A percentile compares a stretch with the other conserved stretches of the same genome.
Evolutionary conservation across 2,797 vertebrate species (phyloP).

Genomic region (Pempheris klunzingeri): DNA sequence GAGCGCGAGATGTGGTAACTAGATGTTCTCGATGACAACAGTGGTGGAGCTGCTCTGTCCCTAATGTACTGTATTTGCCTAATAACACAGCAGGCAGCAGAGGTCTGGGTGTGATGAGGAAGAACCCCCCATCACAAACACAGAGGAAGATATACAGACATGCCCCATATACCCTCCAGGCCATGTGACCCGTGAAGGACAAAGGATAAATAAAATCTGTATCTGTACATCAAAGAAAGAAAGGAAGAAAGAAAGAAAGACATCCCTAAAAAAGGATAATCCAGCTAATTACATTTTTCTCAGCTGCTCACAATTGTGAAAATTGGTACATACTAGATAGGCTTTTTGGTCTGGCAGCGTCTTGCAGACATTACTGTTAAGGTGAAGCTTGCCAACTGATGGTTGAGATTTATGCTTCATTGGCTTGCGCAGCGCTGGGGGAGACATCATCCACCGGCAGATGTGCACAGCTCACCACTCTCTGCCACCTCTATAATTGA

Average conservation of each 20-base stretch:
- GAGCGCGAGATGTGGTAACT: conserved; percentile 85
- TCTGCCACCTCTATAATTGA: conserved; percentile 82
- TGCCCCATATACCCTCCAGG: conserved; percentile 53
- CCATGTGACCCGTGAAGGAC: conserved; percentile 69
- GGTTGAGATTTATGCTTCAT: conserved; percentile 69
- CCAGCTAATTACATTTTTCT: conserved; percentile 21
- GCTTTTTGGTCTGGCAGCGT: conserved; percentile 35
- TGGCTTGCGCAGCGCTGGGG: conserved; percentile 64
- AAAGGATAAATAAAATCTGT: conserved; percentile 24
- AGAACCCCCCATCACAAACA: conserved; percentile 50
- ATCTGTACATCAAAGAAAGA: conserved; percentile 18
- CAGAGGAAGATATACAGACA: conserved; percentile 45
- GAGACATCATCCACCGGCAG: conserved; percentile 78
- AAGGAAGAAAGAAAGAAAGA: conserved; percentile 7
- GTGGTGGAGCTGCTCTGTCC: conserved; percentile 72
- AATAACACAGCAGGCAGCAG: conserved; percentile 82
- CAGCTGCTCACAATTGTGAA: conserved; percentile 40
- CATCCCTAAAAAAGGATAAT: not conserved
- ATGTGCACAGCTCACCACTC: conserved; percentile 80
- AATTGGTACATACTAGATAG: conserved; percentile 21
- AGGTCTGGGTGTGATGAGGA: conserved; percentile 71
- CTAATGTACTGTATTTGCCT: conserved; percentile 79
- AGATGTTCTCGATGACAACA: conserved; percentile 84
- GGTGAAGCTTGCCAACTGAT: conserved; percentile 71
- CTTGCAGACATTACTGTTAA: conserved; percentile 57